phyloP scores from a whole-genome alignment of 1,140 invertebrate genomes.

The Propsilocerus akamusi region DNA sequence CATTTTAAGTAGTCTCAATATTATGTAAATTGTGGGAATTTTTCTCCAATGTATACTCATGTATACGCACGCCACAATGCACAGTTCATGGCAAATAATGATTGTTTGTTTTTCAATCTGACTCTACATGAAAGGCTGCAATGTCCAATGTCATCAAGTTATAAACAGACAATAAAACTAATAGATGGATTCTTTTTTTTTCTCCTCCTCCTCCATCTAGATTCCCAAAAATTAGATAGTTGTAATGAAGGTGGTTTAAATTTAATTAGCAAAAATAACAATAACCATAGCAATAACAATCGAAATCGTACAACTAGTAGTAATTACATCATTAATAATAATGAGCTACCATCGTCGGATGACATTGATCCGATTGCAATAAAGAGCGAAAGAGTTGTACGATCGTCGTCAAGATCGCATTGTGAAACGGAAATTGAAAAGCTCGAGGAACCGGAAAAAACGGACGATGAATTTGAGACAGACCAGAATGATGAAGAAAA shows the following conservation, averaged over 20 bases:
- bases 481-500: slow-evolving; percentile 4
- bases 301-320: slow-evolving; percentile 4
- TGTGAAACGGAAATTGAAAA: background rate
- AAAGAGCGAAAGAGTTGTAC: background rate
- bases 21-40: background rate
- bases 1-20: no score
- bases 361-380: background rate
- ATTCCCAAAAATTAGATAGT: slow-evolving; percentile 4
- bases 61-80: background rate
- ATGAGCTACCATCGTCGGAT: slow-evolving; percentile 2
- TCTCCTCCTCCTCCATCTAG: background rate
- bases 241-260: slow-evolving; percentile 2
- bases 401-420: background rate
- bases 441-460: background rate
- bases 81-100: background rate
- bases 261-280: slow-evolving; percentile 4
- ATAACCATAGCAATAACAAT: slow-evolving; percentile 6
- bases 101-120: background rate
- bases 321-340: slow-evolving; percentile 5
- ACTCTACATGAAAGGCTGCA: no score
- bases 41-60: background rate
- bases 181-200: background rate
- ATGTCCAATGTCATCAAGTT: no score
- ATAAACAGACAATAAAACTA: no score
- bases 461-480: background rate